Conservation (phyloP, 2,888 invertebrate species). For the Nephrocerus scutellatus region DNA sequence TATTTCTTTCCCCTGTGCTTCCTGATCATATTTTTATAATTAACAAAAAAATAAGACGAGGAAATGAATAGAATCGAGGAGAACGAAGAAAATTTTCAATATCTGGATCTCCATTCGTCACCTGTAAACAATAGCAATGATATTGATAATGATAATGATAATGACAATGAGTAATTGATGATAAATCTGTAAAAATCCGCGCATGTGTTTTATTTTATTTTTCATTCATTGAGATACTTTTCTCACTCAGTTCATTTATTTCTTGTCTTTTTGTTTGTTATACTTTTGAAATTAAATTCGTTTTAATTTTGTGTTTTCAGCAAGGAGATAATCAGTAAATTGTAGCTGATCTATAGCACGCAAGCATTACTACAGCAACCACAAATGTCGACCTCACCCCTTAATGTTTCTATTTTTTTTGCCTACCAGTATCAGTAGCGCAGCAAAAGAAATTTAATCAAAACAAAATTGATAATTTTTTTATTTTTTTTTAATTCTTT, state of each 20-base stretch:
- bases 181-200: conserved; percentile 1
- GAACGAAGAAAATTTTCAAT: conserved; percentile 35
- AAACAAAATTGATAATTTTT: too few relatives aligned
- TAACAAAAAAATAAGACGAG: conserved; percentile 10
- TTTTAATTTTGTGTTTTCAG: conserved; percentile 3
- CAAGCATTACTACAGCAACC: too few relatives aligned
- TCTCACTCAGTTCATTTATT: conserved; percentile 3
- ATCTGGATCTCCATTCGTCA: conserved; percentile 25
- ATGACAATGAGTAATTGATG: conserved; percentile 2
- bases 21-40: too few relatives aligned
- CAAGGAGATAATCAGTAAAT: too few relatives aligned
- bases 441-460: too few relatives aligned
- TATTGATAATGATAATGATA: conserved; percentile 8
- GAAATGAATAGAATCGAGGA: conserved; percentile 12
- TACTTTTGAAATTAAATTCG: conserved; percentile 2
- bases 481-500: too few relatives aligned
- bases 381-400: too few relatives aligned
- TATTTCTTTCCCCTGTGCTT: too few relatives aligned
- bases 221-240: conserved; percentile 7
- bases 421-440: too few relatives aligned
- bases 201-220: conserved; percentile 5
- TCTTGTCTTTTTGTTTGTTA: background rate
- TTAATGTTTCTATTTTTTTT: too few relatives aligned
- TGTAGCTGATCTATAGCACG: too few relatives aligned
- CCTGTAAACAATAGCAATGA: conserved; percentile 9